Evolutionary conservation across 1,140 invertebrate species (phyloP).

Genomic region (Brachionus paranguensis): DNA sequence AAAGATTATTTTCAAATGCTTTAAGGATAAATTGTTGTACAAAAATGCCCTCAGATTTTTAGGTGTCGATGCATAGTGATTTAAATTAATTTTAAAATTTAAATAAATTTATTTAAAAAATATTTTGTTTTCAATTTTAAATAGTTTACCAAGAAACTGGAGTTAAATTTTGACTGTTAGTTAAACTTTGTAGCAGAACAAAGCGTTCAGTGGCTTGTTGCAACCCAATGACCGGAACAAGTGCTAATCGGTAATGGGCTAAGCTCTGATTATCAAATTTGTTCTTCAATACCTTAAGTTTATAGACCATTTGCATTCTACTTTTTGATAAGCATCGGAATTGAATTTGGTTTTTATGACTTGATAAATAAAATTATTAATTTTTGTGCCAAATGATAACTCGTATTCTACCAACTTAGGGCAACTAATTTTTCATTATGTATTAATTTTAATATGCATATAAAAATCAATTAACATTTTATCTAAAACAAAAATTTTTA

Average conservation of each 20-base stretch:
- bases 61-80: slow-evolving; percentile 41
- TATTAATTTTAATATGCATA: neutral
- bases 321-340: neutral
- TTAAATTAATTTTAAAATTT: neutral
- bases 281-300: neutral
- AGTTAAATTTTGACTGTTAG: neutral
- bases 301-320: neutral
- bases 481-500: neutral
- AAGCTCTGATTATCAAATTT: neutral
- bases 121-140: neutral
- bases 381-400: no score
- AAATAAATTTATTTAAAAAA: neutral
- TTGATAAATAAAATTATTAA: no score
- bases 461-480: neutral
- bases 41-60: slow-evolving; percentile 49
- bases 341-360: neutral
- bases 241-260: neutral
- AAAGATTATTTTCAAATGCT: neutral
- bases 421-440: no score
- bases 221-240: neutral
- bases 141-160: neutral
- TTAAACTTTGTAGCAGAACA: neutral
- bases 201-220: neutral
- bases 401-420: no score
- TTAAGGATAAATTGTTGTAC: slow-evolving; percentile 46